These are phyloP conservation scores for Lampropteryx suffumata DNA, from an alignment of 2,888 invertebrate species.

Conservation along the genomic window DNA sequence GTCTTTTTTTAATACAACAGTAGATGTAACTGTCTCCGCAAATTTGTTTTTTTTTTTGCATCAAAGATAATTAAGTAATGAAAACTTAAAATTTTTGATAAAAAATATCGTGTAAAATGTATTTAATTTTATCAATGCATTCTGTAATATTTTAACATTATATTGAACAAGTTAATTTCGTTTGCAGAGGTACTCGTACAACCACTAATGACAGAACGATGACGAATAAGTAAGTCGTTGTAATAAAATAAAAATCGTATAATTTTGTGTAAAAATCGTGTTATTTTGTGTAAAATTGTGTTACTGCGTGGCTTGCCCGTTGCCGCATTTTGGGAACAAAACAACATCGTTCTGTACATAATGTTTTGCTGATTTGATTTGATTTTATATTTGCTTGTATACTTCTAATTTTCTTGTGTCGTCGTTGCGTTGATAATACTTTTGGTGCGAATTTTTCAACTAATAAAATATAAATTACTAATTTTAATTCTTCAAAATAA, in stretches of 20 bases:
- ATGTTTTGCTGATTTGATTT: slow-evolving; percentile 17
- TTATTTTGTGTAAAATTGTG: slow-evolving; percentile 6
- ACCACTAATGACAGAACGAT: slow-evolving; percentile 78
- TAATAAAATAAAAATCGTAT: slow-evolving; percentile 9
- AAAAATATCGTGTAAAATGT: too few relatives aligned
- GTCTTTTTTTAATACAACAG: too few relatives aligned
- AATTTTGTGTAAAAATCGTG: slow-evolving; percentile 4
- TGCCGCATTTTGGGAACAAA: slow-evolving; percentile 34
- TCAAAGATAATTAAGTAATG: too few relatives aligned
- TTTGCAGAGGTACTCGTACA: slow-evolving; percentile 59
- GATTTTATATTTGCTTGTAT: slow-evolving; percentile 5
- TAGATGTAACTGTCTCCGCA: too few relatives aligned
- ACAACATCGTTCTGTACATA: slow-evolving; percentile 52
- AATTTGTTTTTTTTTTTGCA: too few relatives aligned
- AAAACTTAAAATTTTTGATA: too few relatives aligned
- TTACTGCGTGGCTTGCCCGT: slow-evolving; percentile 41
- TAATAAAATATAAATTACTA: not conserved
- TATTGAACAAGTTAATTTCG: slow-evolving; percentile 53
- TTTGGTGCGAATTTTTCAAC: slow-evolving; percentile 26
- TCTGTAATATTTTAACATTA: slow-evolving; percentile 9
- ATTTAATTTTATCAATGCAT: slow-evolving; percentile 17
- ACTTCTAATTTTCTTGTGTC: not conserved
- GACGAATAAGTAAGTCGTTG: slow-evolving; percentile 69
- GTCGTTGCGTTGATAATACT: slow-evolving; percentile 10
- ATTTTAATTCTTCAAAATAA: too few relatives aligned